A percentile compares a stretch with the other conserved stretches of the same genome.
These are phyloP conservation scores for Exocentrus adspersus DNA, from an alignment of 2,888 invertebrate genomes.

Conservation along the genomic window DNA sequence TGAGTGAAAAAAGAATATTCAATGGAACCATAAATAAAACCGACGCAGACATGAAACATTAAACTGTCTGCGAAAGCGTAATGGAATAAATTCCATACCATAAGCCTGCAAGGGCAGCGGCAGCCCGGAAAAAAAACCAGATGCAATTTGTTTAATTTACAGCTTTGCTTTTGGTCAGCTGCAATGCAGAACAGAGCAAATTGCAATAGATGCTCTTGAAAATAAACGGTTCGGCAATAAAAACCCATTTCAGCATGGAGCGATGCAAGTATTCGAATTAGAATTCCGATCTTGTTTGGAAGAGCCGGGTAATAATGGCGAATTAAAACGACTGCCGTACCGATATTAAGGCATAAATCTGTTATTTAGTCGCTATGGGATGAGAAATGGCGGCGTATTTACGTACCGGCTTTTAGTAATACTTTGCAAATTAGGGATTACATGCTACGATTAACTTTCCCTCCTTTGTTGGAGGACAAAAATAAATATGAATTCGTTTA, in stretches of 20 bases:
- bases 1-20: too few species aligned
- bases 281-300: background rate
- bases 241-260: slow-evolving; percentile 18
- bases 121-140: slow-evolving; percentile 25
- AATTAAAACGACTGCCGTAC: background rate
- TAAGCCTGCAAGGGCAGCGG: too few species aligned
- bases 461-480: too few species aligned
- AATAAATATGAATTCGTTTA: too few species aligned
- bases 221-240: slow-evolving; percentile 20
- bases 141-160: slow-evolving; percentile 27
- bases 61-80: too few species aligned
- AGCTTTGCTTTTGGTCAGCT: slow-evolving; percentile 24
- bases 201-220: slow-evolving; percentile 21
- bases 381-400: background rate
- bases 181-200: slow-evolving; percentile 28
- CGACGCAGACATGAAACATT: too few species aligned
- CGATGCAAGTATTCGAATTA: slow-evolving; percentile 15
- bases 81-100: too few species aligned
- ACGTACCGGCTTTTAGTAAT: background rate
- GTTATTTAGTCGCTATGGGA: background rate
- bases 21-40: too few species aligned
- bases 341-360: background rate
- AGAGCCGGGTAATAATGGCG: background rate
- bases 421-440: background rate
- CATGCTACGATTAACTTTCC: too few species aligned